phyloP scores from a whole-genome alignment of 2,797 vertebrate species.

The Spinus olivaceus region DNA sequence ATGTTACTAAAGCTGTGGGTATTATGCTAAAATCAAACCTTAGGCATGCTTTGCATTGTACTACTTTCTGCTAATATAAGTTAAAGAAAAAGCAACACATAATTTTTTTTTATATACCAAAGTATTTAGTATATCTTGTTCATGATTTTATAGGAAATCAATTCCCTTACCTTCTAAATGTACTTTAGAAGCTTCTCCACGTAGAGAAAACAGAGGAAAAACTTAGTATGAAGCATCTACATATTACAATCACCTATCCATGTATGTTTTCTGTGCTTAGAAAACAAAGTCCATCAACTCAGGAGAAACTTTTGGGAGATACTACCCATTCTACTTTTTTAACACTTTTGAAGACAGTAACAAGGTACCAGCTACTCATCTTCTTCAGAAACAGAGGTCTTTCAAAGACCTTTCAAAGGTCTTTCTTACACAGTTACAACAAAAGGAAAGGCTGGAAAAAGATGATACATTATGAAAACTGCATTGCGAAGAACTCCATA shows the following conservation, averaged over 20 bases:
- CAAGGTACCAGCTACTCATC: not conserved
- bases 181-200: not conserved
- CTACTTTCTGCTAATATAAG: not conserved
- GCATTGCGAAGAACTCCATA: not conserved
- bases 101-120: not conserved
- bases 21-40: not conserved
- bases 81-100: not conserved
- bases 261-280: not conserved
- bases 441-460: not conserved
- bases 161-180: not conserved
- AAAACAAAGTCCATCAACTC: not conserved
- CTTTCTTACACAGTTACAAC: not conserved
- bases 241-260: not conserved
- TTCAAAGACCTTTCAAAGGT: not conserved
- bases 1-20: not conserved
- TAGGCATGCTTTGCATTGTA: not conserved
- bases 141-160: not conserved
- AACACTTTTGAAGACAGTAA: not conserved
- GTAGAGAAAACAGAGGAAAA: not conserved
- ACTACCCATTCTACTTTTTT: not conserved
- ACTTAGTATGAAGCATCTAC: not conserved
- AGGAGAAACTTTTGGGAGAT: not conserved
- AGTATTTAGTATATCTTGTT: not conserved
- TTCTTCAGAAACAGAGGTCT: not conserved
- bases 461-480: not conserved